These are phyloP conservation scores for Oncopodura yosiiana DNA, from an alignment of 1,140 invertebrate species.

Conservation along the genomic window DNA sequence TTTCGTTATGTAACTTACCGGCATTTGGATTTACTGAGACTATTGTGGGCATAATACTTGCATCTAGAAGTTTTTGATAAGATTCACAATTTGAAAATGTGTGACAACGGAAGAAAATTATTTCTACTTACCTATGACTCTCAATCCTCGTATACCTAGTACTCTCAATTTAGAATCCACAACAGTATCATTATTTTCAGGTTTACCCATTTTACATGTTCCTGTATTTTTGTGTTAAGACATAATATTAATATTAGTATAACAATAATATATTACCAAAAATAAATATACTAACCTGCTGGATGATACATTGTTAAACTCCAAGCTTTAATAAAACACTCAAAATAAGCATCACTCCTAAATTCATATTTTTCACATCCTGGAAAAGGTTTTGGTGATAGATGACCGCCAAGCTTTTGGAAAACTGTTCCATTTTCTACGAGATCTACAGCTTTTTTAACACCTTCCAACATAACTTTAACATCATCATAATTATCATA, in stretches of 20 bases:
- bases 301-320: slow-evolving; percentile 81
- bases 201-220: slow-evolving; percentile 8
- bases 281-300: too few relatives aligned
- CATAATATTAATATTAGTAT: too few relatives aligned
- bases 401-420: background rate
- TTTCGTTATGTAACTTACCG: too few relatives aligned
- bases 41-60: slow-evolving; percentile 40
- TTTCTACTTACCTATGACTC: too few relatives aligned
- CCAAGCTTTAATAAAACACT: slow-evolving; percentile 64
- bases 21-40: slow-evolving; percentile 39
- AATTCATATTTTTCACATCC: background rate
- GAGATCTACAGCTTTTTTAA: background rate
- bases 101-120: too few relatives aligned
- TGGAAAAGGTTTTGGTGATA: background rate
- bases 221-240: too few relatives aligned
- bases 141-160: background rate
- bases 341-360: slow-evolving; percentile 32
- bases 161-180: slow-evolving; percentile 3
- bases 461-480: slow-evolving; percentile 7
- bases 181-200: background rate
- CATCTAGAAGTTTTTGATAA: too few relatives aligned
- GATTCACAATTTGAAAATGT: too few relatives aligned
- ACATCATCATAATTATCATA: slow-evolving; percentile 10
- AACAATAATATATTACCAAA: too few relatives aligned
- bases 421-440: background rate